Evolutionary conservation across 92 coral and sea anemone species (phyloP).

Genomic region (Porites lobata): DNA sequence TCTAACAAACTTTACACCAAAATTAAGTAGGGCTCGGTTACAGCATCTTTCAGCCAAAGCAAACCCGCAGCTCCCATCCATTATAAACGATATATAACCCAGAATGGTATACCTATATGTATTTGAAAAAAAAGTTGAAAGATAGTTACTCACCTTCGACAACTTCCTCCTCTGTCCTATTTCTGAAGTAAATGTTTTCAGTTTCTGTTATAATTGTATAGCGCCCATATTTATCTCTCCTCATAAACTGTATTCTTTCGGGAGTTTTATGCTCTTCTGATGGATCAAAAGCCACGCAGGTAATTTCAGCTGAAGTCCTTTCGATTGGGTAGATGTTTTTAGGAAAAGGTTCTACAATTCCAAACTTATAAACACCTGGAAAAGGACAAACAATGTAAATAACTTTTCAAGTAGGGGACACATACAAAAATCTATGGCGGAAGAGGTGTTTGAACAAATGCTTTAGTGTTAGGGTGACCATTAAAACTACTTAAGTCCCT

Average conservation of each 20-base stretch:
- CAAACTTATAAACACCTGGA: not conserved
- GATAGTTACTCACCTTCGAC: not conserved
- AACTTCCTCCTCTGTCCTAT: slow-evolving; percentile 16
- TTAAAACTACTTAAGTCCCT: too few species aligned
- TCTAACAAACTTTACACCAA: too few species aligned
- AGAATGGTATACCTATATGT: too few species aligned
- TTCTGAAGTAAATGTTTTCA: slow-evolving; percentile 35
- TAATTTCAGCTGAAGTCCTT: slow-evolving; percentile 31
- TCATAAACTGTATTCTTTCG: slow-evolving; percentile 4
- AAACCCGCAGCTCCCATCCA: too few species aligned
- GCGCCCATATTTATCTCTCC: slow-evolving; percentile 8
- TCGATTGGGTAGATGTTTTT: slow-evolving; percentile 46
- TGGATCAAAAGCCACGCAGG: slow-evolving; percentile 59
- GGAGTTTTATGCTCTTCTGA: not conserved
- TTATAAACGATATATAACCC: too few species aligned
- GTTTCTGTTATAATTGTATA: not conserved
- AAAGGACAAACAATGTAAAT: not conserved
- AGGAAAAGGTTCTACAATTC: slow-evolving; percentile 51
- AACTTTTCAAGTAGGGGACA: too few species aligned
- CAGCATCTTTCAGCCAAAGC: too few species aligned
- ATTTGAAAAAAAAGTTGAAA: too few species aligned
- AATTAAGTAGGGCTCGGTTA: too few species aligned
- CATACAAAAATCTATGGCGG: too few species aligned
- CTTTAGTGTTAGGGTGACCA: too few species aligned
- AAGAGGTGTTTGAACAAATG: too few species aligned